These are phyloP conservation scores for Phoebastria nigripes DNA, from an alignment of 2,797 vertebrate genomes.

Conservation along the genomic window DNA sequence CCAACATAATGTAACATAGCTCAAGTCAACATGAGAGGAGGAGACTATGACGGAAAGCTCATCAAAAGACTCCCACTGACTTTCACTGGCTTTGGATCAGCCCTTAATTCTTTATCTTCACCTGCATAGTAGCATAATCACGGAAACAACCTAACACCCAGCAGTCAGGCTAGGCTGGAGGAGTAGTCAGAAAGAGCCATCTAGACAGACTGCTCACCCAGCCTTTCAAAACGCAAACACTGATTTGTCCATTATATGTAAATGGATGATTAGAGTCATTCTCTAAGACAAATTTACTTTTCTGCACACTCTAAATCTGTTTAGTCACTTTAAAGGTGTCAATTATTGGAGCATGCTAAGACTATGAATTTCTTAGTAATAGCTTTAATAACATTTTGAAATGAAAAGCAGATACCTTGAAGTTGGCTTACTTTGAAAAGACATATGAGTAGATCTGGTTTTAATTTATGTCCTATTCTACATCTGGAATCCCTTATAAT, in stretches of 20 bases:
- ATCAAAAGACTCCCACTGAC: slow-evolving; percentile 24
- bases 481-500: slow-evolving; percentile 99
- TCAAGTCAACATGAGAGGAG: slow-evolving; percentile 11
- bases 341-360: slow-evolving; percentile 94
- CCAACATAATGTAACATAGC: slow-evolving; percentile 22
- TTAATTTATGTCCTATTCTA: slow-evolving; percentile 94
- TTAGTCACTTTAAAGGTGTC: slow-evolving; percentile 98
- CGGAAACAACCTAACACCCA: neutral
- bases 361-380: slow-evolving; percentile 93
- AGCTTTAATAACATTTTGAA: slow-evolving; percentile 98
- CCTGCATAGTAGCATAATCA: neutral
- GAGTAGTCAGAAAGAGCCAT: neutral
- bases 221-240: slow-evolving; percentile 47
- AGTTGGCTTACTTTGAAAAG: slow-evolving; percentile 94
- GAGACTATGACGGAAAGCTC: neutral
- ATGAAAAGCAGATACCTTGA: slow-evolving; percentile 99
- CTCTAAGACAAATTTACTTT: slow-evolving; percentile 97
- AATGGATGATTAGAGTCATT: slow-evolving; percentile 94
- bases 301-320: slow-evolving; percentile 96
- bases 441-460: slow-evolving; percentile 95
- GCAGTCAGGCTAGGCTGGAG: neutral
- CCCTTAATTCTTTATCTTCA: neutral
- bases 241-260: slow-evolving; percentile 79
- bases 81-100: slow-evolving; percentile 2
- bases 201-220: neutral